Conservation (phyloP, 2,113 vertebrate species). For the Aphelocoma coerulescens region DNA sequence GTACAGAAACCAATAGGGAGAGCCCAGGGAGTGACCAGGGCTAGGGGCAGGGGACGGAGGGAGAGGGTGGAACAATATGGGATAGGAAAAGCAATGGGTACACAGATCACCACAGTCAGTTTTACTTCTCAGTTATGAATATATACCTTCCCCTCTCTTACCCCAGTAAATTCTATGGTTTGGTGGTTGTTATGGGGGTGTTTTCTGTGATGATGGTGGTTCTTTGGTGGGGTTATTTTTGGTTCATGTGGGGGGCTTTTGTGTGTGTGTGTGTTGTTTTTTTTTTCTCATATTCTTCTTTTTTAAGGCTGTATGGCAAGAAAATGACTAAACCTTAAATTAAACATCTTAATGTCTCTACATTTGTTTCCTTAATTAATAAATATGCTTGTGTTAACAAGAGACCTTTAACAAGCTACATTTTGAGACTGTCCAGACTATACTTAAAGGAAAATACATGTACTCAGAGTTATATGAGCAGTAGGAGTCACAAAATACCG, state of each 20-base stretch:
- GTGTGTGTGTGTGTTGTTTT: background rate
- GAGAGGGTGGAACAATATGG: too few species aligned
- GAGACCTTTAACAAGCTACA: background rate
- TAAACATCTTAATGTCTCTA: background rate
- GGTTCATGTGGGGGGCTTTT: accelerated
- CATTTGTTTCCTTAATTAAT: background rate
- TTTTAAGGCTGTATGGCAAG: background rate
- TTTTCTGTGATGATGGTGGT: background rate
- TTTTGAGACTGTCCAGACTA: background rate
- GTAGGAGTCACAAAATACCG: background rate
- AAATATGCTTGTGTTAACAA: background rate
- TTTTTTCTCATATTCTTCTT: background rate
- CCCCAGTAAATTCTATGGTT: background rate
- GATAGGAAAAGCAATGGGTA: too few species aligned
- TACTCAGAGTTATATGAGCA: background rate
- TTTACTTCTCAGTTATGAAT: background rate
- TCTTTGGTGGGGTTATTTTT: background rate
- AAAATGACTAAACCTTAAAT: background rate
- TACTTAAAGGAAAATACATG: background rate
- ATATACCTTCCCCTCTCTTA: background rate
- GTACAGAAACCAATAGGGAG: too few species aligned
- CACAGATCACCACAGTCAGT: background rate
- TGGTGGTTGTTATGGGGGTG: background rate
- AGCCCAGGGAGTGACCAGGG: too few species aligned
- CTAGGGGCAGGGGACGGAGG: too few species aligned